These are phyloP conservation scores for Eupsittula cactorum DNA, from an alignment of 2,113 vertebrate genomes.

Conservation along the genomic window DNA sequence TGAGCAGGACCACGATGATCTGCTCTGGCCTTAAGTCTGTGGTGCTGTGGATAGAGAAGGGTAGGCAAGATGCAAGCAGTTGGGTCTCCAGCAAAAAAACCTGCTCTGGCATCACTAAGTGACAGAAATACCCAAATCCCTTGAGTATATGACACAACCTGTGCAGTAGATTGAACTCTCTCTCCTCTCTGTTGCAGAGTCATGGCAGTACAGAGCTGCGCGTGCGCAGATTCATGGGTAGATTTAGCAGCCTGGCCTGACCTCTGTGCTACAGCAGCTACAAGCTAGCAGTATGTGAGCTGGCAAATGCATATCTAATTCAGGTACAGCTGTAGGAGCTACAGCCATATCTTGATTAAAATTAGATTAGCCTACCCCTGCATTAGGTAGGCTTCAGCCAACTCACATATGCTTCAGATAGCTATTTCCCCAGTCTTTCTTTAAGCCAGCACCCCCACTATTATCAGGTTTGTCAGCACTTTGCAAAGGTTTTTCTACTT, in stretches of 20 bases:
- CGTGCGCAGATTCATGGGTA: rapidly evolving
- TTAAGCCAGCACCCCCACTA: not conserved
- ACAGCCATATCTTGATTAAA: not conserved
- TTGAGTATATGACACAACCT: not conserved
- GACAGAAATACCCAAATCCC: not conserved
- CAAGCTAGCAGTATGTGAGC: not conserved
- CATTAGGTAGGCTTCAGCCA: conserved; percentile 19
- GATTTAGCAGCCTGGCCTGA: not conserved
- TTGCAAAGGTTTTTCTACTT: not conserved
- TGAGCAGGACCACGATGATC: not conserved
- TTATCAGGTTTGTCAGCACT: not conserved
- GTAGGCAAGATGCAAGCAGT: not conserved
- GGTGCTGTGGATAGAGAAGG: not conserved
- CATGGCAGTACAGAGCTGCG: not conserved
- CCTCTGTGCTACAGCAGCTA: not conserved
- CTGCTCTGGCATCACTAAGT: not conserved
- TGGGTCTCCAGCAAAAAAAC: not conserved
- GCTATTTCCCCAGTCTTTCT: not conserved
- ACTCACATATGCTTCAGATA: not conserved
- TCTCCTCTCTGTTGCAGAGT: not conserved
- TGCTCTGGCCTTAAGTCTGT: not conserved
- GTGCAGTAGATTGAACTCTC: not conserved
- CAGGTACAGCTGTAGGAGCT: conserved; percentile 18
- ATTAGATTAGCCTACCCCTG: conserved; percentile 31
- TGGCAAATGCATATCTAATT: not conserved